phyloP scores from a whole-genome alignment of 2,797 vertebrate genomes.

The Euthynnus affinis region DNA sequence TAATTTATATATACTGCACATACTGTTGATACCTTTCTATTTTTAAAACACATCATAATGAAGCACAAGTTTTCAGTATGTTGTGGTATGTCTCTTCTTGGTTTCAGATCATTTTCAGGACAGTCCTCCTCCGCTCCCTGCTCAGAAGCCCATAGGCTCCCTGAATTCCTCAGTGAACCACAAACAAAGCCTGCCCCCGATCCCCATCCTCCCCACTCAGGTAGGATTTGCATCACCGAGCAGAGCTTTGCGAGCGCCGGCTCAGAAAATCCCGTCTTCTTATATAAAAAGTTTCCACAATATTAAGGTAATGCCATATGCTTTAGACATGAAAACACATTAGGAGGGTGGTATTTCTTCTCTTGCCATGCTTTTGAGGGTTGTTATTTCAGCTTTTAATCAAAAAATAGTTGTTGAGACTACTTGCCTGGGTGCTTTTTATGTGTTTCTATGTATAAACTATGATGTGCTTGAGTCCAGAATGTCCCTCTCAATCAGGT shows the following conservation, averaged over 20 bases:
- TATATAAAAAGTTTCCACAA: not conserved
- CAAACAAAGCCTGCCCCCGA: conserved; percentile 34
- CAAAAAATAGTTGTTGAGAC: not conserved
- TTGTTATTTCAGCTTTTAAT: not conserved
- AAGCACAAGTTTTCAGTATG: not conserved
- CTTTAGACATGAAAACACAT: not conserved
- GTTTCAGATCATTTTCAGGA: conserved; percentile 83
- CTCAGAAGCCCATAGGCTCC: conserved; percentile 89
- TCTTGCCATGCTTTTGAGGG: not conserved
- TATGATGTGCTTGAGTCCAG: not conserved
- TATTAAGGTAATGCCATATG: not conserved
- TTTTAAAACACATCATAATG: not conserved
- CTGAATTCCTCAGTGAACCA: conserved; percentile 63
- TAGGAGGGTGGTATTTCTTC: not conserved
- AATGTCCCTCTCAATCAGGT: not conserved
- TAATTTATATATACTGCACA: not conserved
- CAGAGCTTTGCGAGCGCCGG: too few relatives aligned
- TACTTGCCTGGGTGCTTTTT: not conserved
- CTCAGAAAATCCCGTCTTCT: not conserved
- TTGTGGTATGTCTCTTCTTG: conserved; percentile 61
- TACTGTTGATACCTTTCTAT: not conserved
- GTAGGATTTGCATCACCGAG: conserved; percentile 30
- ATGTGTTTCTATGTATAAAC: not conserved
- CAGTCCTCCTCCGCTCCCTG: conserved; percentile 88
- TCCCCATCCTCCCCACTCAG: conserved; percentile 37